phyloP scores from a whole-genome alignment of 2,113 vertebrate genomes.

The Malurus cyaneus region DNA sequence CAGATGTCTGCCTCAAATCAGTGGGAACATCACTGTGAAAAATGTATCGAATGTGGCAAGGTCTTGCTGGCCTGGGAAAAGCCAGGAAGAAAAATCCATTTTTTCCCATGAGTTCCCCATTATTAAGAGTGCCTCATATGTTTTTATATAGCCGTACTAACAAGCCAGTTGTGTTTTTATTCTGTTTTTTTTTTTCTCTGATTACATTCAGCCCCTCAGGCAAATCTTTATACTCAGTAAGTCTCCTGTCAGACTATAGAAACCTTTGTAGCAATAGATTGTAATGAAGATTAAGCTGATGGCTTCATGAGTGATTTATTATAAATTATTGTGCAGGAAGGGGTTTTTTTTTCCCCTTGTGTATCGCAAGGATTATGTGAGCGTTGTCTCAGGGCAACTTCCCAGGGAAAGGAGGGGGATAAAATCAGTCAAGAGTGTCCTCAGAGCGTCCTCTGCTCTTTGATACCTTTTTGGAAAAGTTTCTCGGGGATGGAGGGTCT shows the following conservation, averaged over 20 bases:
- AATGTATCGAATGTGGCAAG: neutral
- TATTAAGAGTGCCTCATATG: neutral
- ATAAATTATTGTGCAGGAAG: conserved; percentile 17
- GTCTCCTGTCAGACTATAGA: conserved; percentile 41
- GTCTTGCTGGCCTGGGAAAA: neutral
- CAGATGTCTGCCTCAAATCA: neutral
- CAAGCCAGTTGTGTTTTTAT: conserved; percentile 33
- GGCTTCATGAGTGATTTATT: conserved; percentile 49
- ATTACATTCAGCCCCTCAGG: conserved; percentile 57
- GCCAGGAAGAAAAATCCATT: neutral
- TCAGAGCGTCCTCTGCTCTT: neutral
- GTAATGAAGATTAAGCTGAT: conserved; percentile 61
- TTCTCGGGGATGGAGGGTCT: neutral
- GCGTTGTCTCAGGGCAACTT: neutral
- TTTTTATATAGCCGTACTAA: conserved; percentile 21
- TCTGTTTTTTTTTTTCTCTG: conserved; percentile 7
- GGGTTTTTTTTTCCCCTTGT: rapidly evolving
- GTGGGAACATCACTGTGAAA: neutral
- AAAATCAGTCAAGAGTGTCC: neutral
- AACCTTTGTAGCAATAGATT: conserved; percentile 50
- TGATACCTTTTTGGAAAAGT: neutral
- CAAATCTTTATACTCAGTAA: conserved; percentile 46
- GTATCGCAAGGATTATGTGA: neutral
- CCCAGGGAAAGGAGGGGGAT: neutral
- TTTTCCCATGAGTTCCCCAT: neutral